phyloP scores from a whole-genome alignment of 92 coral and sea anemone genomes.

The Blastomussa wellsi region DNA sequence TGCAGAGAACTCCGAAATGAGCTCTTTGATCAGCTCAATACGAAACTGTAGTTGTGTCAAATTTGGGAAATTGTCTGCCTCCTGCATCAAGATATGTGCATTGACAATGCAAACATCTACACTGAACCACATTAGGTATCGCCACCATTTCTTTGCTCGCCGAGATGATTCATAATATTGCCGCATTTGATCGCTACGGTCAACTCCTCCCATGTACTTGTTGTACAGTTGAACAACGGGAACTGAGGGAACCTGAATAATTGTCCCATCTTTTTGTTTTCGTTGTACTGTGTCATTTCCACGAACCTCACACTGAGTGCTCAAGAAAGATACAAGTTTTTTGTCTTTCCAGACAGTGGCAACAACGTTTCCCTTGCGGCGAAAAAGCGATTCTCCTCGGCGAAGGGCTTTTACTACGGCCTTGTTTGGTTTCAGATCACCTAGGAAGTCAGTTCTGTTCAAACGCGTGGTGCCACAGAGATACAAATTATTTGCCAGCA shows the following conservation, averaged over 20 bases:
- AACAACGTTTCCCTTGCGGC: conserved; percentile 45
- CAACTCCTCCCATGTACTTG: conserved; percentile 58
- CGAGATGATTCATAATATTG: conserved; percentile 34
- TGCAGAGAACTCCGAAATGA: conserved; percentile 18
- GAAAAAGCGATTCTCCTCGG: conserved; percentile 54
- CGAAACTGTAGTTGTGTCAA: conserved; percentile 33
- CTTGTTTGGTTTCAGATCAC: conserved; percentile 19
- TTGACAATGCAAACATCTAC: conserved; percentile 40
- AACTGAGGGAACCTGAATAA: conserved; percentile 10
- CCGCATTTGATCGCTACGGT: conserved; percentile 54
- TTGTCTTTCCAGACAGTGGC: conserved; percentile 66
- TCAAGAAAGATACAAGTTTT: conserved; percentile 46
- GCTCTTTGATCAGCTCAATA: conserved; percentile 15
- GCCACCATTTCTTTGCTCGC: conserved; percentile 51
- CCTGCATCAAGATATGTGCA: conserved; percentile 43
- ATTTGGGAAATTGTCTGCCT: conserved; percentile 29
- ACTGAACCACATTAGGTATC: conserved; percentile 35
- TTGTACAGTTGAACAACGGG: conserved; percentile 36
- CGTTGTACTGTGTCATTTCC: conserved; percentile 24
- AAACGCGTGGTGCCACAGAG: conserved; percentile 35
- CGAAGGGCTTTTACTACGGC: conserved; percentile 15
- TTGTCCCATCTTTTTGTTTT: conserved; percentile 46
- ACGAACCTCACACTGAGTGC: conserved; percentile 33
- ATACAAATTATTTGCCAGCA: conserved; percentile 35
- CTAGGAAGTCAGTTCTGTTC: conserved; percentile 46